Conservation (phyloP, 2,797 vertebrate genomes). For the Tympanoctomys barrerae region DNA sequence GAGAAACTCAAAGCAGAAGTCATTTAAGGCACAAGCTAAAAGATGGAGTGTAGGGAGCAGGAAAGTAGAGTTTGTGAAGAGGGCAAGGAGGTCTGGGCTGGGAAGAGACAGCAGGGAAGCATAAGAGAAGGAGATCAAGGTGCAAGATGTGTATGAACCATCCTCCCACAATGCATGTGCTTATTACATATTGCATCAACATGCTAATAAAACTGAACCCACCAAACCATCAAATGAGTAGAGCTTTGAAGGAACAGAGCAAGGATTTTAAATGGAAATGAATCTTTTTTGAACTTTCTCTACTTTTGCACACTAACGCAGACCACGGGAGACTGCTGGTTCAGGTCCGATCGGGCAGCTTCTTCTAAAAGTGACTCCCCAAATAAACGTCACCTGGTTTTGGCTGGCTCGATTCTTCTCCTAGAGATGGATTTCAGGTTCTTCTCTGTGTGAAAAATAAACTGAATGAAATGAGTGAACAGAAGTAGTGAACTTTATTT, state of each 20-base stretch:
- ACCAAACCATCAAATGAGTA: not conserved
- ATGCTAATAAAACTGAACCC: not conserved
- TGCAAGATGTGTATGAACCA: not conserved
- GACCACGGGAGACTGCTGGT: not conserved
- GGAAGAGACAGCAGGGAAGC: not conserved
- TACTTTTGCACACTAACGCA: not conserved
- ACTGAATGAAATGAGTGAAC: not conserved
- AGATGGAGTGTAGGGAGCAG: not conserved
- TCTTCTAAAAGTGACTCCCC: not conserved
- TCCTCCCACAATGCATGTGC: not conserved
- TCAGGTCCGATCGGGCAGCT: not conserved
- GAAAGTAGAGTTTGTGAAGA: not conserved
- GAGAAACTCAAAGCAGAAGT: not conserved
- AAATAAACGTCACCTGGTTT: too few species aligned
- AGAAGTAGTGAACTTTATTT: too few species aligned
- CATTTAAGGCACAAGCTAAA: not conserved
- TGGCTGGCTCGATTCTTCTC: too few species aligned
- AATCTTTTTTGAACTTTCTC: not conserved
- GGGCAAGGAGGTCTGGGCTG: accelerated
- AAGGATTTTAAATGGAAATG: not conserved
- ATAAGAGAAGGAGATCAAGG: not conserved
- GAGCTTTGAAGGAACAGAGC: not conserved
- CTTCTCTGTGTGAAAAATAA: too few species aligned
- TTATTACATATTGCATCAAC: not conserved
- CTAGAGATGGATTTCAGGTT: too few species aligned